Percentiles rank a stretch among this genome's conserved stretches.
Conservation (phyloP, 2,888 invertebrate genomes). For the Emmelina monodactyla region DNA sequence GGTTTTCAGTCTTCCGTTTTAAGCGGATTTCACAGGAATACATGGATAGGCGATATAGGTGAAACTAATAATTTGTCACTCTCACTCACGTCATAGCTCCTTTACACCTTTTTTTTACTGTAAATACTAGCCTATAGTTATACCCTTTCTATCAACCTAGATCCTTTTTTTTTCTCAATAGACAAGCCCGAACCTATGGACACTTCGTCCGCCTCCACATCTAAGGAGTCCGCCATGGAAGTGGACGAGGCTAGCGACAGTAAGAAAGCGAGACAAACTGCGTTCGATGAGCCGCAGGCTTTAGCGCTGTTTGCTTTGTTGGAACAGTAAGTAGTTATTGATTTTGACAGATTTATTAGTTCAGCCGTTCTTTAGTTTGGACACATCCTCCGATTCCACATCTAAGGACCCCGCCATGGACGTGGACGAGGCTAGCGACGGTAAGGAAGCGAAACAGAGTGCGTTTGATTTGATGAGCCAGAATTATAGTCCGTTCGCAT, state of each 20-base stretch:
- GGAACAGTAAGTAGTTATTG: slow-evolving; percentile 50
- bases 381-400: slow-evolving; percentile 20
- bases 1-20: too few relatives aligned
- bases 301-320: slow-evolving; percentile 48
- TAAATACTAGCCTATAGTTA: too few relatives aligned
- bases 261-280: slow-evolving; percentile 23
- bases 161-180: slow-evolving; percentile 9
- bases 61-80: too few relatives aligned
- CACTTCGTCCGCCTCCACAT: slow-evolving; percentile 21
- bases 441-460: slow-evolving; percentile 22
- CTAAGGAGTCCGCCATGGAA: slow-evolving; percentile 33
- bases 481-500: too few relatives aligned
- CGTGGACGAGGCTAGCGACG: slow-evolving; percentile 28
- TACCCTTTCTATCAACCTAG: background rate
- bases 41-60: too few relatives aligned
- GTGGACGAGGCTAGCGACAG: slow-evolving; percentile 29
- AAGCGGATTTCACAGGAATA: too few relatives aligned
- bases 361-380: too few relatives aligned
- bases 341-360: too few relatives aligned
- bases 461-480: too few relatives aligned
- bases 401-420: slow-evolving; percentile 36
- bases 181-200: slow-evolving; percentile 25
- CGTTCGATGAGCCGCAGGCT: slow-evolving; percentile 47
- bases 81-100: too few relatives aligned
- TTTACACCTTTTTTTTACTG: too few relatives aligned